Conservation (phyloP, 1,140 invertebrate genomes). For the Cotesia vestalis region DNA sequence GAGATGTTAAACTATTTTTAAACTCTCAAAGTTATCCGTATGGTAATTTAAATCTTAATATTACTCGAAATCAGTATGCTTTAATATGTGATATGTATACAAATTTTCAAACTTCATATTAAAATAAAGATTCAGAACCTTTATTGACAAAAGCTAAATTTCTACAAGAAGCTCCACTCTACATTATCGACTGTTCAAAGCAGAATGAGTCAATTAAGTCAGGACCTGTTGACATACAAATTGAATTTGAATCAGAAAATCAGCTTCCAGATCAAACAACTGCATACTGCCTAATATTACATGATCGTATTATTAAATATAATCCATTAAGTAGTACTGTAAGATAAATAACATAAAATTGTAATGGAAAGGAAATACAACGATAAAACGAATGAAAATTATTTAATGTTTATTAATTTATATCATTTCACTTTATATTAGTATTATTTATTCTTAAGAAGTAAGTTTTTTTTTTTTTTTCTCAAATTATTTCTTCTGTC, state of each 20-base stretch:
- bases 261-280: background rate
- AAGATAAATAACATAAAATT: too few relatives aligned
- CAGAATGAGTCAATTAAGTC: constrained; percentile 10
- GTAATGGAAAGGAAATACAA: too few relatives aligned
- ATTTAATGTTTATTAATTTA: too few relatives aligned
- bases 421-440: too few relatives aligned
- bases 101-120: constrained; percentile 35
- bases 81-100: background rate
- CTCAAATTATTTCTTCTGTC: too few relatives aligned
- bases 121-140: constrained; percentile 7
- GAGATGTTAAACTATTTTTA: constrained; percentile 37
- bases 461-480: too few relatives aligned
- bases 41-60: constrained; percentile 33
- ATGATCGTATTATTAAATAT: background rate
- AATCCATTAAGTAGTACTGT: too few relatives aligned
- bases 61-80: constrained; percentile 32
- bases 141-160: background rate
- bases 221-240: background rate
- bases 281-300: constrained; percentile 3
- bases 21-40: constrained; percentile 38
- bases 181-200: background rate
- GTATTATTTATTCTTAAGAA: too few relatives aligned
- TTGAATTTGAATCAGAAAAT: constrained; percentile 3
- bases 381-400: too few relatives aligned
- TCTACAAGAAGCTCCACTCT: background rate